These are phyloP conservation scores for Leuciscus waleckii DNA, from an alignment of 2,797 vertebrate species.

Conservation along the genomic window DNA sequence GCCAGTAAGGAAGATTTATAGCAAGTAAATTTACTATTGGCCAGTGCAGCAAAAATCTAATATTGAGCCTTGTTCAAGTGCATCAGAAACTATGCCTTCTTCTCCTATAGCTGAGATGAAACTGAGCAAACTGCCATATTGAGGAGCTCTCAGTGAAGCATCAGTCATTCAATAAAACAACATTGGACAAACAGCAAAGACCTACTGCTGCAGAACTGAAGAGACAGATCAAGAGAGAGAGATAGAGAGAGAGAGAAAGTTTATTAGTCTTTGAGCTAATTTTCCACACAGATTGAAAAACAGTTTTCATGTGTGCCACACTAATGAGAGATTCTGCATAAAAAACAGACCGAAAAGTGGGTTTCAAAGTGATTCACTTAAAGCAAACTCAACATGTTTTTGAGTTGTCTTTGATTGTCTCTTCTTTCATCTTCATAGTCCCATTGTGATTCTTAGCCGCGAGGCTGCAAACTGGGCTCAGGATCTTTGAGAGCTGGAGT, in stretches of 20 bases:
- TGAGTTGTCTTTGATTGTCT: constrained; percentile 51
- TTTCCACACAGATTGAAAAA: constrained; percentile 19
- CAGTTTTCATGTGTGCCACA: constrained; percentile 40
- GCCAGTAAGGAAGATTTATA: constrained; percentile 17
- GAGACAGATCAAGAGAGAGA: not conserved
- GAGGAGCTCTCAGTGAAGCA: constrained; percentile 10
- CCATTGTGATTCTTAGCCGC: constrained; percentile 41
- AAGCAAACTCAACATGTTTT: constrained; percentile 45
- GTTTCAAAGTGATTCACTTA: constrained; percentile 47
- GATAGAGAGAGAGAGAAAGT: not conserved
- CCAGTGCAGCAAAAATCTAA: not conserved
- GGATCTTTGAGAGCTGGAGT: constrained; percentile 11
- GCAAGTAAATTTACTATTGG: constrained; percentile 2
- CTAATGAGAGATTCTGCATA: constrained; percentile 31
- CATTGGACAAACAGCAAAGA: constrained; percentile 16
- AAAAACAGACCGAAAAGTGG: not conserved
- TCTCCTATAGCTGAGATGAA: constrained; percentile 9
- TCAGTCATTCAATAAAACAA: constrained; percentile 23
- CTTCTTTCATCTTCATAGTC: constrained; percentile 47
- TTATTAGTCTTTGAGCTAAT: constrained; percentile 30
- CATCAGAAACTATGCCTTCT: not conserved
- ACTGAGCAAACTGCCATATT: not conserved
- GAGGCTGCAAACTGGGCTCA: constrained; percentile 34
- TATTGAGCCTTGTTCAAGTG: not conserved
- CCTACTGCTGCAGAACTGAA: not conserved